phyloP scores from a whole-genome alignment of 1,140 invertebrate genomes.

The Bemisia tabaci region DNA sequence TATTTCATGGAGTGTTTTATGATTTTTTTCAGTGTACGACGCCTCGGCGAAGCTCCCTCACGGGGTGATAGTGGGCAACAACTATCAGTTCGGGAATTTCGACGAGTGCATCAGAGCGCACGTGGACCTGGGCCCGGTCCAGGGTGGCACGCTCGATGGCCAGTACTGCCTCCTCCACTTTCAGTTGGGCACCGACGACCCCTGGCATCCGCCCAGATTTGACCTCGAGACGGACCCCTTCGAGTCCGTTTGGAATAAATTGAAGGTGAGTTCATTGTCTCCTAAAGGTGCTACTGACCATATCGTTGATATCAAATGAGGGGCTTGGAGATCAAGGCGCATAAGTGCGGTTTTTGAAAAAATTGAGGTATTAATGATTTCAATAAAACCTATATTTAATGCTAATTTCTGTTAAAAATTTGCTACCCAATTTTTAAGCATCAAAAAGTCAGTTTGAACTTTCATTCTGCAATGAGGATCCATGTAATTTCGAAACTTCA shows the following conservation, averaged over 20 bases:
- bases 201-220: slow-evolving; percentile 14
- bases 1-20: too few species aligned
- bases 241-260: slow-evolving; percentile 11
- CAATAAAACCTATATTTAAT: too few species aligned
- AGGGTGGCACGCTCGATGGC: slow-evolving; percentile 6
- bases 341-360: too few species aligned
- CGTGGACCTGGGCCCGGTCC: not conserved
- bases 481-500: too few species aligned
- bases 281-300: too few species aligned
- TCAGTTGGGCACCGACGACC: slow-evolving; percentile 1
- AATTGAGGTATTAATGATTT: too few species aligned
- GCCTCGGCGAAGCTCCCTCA: slow-evolving; percentile 45
- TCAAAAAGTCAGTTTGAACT: too few species aligned
- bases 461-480: too few species aligned
- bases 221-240: not conserved
- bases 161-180: slow-evolving; percentile 12
- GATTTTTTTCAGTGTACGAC: slow-evolving; percentile 46
- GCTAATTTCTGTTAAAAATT: too few species aligned
- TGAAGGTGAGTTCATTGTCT: slow-evolving; percentile 11
- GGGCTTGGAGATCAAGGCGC: too few species aligned
- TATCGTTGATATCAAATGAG: too few species aligned
- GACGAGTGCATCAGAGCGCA: slow-evolving; percentile 41
- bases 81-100: slow-evolving; percentile 50
- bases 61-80: slow-evolving; percentile 43
- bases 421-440: too few species aligned